Evolutionary conservation across 64 coral and sea anemone species (phyloP), one percentile per base, ranked within the genome.

Genomic region (Montipora sp.): DNA sequence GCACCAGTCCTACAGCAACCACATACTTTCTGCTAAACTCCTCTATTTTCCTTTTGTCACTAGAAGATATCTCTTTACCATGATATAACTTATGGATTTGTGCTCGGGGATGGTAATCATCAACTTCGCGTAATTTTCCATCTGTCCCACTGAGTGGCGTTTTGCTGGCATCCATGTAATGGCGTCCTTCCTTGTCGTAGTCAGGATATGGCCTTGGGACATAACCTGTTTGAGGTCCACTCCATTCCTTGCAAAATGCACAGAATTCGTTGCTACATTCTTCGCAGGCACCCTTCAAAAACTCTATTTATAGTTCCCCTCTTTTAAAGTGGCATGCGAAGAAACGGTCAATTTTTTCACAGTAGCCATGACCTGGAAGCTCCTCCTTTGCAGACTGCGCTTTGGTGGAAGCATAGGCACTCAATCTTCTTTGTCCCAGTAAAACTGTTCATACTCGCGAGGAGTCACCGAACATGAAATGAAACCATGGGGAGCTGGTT

Each of bases 291-390:
- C 81, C 66, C 83, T 75, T 85, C 68, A 92, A 66, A 77, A 51
- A 78, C 24, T 83, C 90, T 7, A 92, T 75, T 19, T 85, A 85
- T 59, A 92, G 90, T 59, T 92, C 80, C 48, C 90, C 80, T 24
- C 7, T 59, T 15, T 92, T 27, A 73, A 20, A 84, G 73, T 92
- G 80, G 2, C 3, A 9, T 5, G 57, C 12, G 23, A 2, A 83
- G 47, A 92, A 92, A 16, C 65, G 43, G 16, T 92, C 79, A 7
- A 85, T 7, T 9, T 23, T n/a, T 21, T 69, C 63, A 27, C 46
- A 92, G 23, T 92, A 84, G 8, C 90, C 90, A 13, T 2, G 36
- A 36, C 36, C 36, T 36, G 36, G 36, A 36, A 36, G 36, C 36
- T 36, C 1, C 36, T 36, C 36, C 36, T 36, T 36, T 36, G 36